These are phyloP conservation scores for Microhierax caerulescens DNA, from an alignment of 2,797 vertebrate species.

Conservation along the genomic window DNA sequence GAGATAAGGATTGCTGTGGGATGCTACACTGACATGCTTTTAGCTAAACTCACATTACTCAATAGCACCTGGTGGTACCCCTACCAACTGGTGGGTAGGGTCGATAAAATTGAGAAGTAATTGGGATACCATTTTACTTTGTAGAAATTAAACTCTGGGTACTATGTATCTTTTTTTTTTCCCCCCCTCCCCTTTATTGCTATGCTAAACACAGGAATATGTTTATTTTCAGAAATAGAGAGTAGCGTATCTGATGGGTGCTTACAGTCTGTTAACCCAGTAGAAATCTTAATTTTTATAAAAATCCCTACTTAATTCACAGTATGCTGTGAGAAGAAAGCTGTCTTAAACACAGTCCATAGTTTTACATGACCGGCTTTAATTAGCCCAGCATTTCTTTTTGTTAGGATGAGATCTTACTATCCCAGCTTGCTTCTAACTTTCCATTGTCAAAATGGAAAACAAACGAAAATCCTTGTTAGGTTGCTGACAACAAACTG, in stretches of 20 bases:
- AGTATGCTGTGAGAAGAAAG: not conserved
- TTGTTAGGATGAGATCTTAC: not conserved
- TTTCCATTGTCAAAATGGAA: not conserved
- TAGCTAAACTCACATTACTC: not conserved
- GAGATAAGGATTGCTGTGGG: not conserved
- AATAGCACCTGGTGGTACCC: not conserved
- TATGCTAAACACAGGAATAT: not conserved
- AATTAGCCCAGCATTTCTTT: not conserved
- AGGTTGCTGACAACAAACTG: not conserved
- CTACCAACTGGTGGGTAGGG: not conserved
- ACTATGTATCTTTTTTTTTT: not conserved
- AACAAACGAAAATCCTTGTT: not conserved
- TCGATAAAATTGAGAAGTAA: not conserved
- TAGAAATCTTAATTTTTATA: not conserved
- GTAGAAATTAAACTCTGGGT: not conserved
- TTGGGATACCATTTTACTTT: not conserved
- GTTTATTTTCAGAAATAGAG: not conserved
- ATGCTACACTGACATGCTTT: not conserved
- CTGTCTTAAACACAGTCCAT: not conserved
- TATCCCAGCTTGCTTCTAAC: not conserved
- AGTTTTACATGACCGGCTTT: not conserved
- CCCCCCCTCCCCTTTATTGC: accelerated
- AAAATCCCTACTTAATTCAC: not conserved
- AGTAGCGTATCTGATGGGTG: not conserved
- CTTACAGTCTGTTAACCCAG: not conserved